These are phyloP conservation scores for Nudaria mundana DNA, from an alignment of 2,888 invertebrate species.

Conservation along the genomic window DNA sequence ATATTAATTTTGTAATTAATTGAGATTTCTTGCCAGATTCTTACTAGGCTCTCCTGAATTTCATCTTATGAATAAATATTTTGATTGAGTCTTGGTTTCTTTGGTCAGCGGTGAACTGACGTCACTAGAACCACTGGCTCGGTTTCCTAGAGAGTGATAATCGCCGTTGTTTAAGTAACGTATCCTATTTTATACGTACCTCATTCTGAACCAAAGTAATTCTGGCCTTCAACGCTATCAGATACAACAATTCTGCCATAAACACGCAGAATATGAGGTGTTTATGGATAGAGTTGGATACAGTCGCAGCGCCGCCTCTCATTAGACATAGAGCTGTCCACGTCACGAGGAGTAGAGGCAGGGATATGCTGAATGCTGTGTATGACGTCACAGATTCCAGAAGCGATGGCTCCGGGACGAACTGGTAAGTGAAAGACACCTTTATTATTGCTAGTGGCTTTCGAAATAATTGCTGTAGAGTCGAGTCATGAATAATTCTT, in stretches of 20 bases:
- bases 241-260: conserved; percentile 91
- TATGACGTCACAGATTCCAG: conserved; percentile 94
- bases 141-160: no score
- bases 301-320: conserved; percentile 90
- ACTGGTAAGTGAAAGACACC: conserved; percentile 69
- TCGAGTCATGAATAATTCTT: no score
- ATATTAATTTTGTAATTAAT: no score
- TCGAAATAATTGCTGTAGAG: no score
- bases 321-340: conserved; percentile 91
- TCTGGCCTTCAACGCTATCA: conserved; percentile 92
- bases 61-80: no score
- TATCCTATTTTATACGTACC: conserved; percentile 76
- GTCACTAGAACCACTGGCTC: no score
- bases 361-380: conserved; percentile 91
- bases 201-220: conserved; percentile 90
- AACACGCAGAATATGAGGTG: conserved; percentile 96
- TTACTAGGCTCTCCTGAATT: no score
- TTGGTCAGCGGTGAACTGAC: no score
- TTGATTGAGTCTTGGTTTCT: no score
- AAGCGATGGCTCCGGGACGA: conserved; percentile 92
- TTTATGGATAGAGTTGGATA: conserved; percentile 96
- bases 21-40: no score
- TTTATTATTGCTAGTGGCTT: no score
- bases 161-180: no score
- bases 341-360: conserved; percentile 89